A percentile compares a stretch with the other conserved stretches of the same genome.
phyloP scores from a whole-genome alignment of 2,113 vertebrate species.

The Rhegmatorhina hoffmannsi region DNA sequence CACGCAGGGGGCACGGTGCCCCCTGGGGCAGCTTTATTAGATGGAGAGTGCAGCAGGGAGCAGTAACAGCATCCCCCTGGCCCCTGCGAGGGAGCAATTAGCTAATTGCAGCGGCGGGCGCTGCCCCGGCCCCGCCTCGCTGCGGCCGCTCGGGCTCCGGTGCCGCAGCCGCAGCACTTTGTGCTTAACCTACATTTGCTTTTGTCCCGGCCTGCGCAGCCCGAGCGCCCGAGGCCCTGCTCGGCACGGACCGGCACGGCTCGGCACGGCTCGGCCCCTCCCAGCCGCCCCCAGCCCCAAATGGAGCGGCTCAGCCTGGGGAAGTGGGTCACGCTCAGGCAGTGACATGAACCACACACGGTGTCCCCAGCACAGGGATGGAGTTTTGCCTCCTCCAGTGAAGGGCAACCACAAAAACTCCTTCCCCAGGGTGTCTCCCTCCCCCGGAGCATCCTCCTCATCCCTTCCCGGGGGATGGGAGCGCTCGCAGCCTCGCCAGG shows the following conservation, averaged over 20 bases:
- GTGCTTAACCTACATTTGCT: slow-evolving; percentile 38
- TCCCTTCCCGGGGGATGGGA: not conserved
- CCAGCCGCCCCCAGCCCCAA: not conserved
- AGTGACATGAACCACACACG: accelerated
- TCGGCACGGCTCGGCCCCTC: accelerated
- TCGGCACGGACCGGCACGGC: not conserved
- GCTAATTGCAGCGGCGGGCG: not conserved
- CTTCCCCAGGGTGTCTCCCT: not conserved
- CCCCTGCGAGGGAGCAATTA: not conserved
- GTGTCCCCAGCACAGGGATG: not conserved
- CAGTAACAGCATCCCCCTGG: not conserved
- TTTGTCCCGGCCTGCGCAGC: not conserved
- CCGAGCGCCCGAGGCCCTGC: accelerated
- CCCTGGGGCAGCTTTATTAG: not conserved
- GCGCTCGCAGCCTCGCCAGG: not conserved
- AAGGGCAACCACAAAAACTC: not conserved
- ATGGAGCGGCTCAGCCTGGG: accelerated
- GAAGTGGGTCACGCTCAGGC: not conserved
- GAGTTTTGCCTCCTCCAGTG: too few relatives aligned
- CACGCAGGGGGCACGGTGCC: not conserved
- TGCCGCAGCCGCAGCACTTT: not conserved
- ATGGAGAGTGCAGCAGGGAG: not conserved
- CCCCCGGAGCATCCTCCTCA: not conserved
- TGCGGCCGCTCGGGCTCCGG: accelerated
- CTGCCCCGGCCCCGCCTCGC: not conserved